Evolutionary conservation across 1,140 invertebrate species (phyloP).

Genomic region (Drosophila tropicalis): DNA sequence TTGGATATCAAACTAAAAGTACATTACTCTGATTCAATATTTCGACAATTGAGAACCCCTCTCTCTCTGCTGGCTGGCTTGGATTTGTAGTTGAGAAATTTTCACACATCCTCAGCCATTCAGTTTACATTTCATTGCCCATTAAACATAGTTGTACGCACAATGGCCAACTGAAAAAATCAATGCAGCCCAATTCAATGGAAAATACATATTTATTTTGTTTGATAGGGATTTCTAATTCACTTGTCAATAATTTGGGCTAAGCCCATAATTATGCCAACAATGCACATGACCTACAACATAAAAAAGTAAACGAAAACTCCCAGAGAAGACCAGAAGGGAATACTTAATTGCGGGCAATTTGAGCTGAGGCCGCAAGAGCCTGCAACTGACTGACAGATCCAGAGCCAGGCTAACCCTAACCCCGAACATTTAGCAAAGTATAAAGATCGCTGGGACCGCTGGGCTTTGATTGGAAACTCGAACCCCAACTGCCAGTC

Average conservation of each 20-base stretch:
- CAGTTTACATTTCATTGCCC: constrained; percentile 24
- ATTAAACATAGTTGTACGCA: constrained; percentile 15
- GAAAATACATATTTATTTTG: constrained; percentile 11
- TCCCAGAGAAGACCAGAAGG: constrained; percentile 1
- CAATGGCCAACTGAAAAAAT: constrained; percentile 11
- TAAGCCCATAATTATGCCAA: constrained; percentile 32
- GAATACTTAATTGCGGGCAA: constrained; percentile 31
- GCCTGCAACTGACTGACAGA: constrained; percentile 12
- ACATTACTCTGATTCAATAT: no score
- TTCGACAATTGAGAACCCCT: neutral
- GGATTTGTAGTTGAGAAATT: constrained; percentile 13
- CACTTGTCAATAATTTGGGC: constrained; percentile 30
- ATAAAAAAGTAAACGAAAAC: constrained; percentile 7
- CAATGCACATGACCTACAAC: constrained; percentile 14
- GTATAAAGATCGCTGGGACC: constrained; percentile 18
- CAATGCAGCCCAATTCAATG: constrained; percentile 9
- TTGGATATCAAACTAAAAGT: no score
- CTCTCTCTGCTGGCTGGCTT: neutral
- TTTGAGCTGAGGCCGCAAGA: constrained; percentile 3
- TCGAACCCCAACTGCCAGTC: neutral
- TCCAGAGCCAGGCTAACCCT: constrained; percentile 2
- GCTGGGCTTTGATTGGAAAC: constrained; percentile 9
- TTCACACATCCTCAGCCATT: neutral
- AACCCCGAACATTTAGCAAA: constrained; percentile 19
- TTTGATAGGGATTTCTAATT: constrained; percentile 16